Evolutionary conservation across 2,797 vertebrate species (phyloP).

Genomic region (Oryzias dopingdopingensis): DNA sequence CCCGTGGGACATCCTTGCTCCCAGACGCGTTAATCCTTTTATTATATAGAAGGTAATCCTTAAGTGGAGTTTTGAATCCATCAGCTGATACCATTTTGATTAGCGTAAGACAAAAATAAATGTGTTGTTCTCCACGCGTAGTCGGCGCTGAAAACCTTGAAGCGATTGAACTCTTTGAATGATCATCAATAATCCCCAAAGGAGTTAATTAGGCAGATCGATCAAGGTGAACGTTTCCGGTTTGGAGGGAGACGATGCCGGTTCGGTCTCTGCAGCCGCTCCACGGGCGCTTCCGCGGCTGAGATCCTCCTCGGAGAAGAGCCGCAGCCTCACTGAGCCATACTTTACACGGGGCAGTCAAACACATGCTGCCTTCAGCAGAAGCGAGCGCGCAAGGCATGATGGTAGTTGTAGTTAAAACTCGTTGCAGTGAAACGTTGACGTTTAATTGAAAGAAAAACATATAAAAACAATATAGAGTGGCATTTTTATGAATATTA

Average conservation of each 20-base stretch:
- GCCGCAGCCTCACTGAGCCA: slow-evolving; percentile 68
- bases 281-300: neutral
- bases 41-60: slow-evolving; percentile 20
- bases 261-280: slow-evolving; percentile 14
- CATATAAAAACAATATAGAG: too few species aligned
- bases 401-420: slow-evolving; percentile 59
- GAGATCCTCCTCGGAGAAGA: slow-evolving; percentile 21
- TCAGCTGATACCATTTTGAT: slow-evolving; percentile 15
- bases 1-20: slow-evolving; percentile 30
- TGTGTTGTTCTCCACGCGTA: slow-evolving; percentile 42
- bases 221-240: neutral
- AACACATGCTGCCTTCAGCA: slow-evolving; percentile 53
- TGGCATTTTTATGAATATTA: too few species aligned
- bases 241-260: slow-evolving; percentile 11
- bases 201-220: slow-evolving; percentile 1
- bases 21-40: slow-evolving; percentile 10
- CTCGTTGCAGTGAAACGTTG: neutral
- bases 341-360: slow-evolving; percentile 41
- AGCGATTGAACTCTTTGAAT: slow-evolving; percentile 28
- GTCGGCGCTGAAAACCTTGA: slow-evolving; percentile 3
- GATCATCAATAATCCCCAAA: slow-evolving; percentile 22
- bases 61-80: slow-evolving; percentile 23
- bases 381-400: slow-evolving; percentile 59
- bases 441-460: too few species aligned
- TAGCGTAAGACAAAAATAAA: slow-evolving; percentile 1